phyloP scores from a whole-genome alignment of 2,888 invertebrate species.

The Malachius bipustulatus region DNA sequence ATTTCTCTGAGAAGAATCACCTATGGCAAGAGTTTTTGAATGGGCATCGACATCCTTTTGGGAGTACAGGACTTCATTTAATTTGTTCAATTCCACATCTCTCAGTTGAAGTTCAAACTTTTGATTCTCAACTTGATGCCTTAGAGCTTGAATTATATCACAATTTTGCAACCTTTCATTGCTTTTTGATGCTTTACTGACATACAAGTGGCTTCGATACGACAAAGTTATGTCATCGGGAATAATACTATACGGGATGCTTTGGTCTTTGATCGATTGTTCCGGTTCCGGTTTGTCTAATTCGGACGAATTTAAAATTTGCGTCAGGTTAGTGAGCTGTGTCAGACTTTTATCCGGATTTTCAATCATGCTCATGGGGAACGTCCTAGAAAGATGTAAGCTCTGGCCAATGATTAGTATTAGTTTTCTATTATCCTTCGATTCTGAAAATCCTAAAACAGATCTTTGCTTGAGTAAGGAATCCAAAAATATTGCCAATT shows the following conservation, averaged over 20 bases:
- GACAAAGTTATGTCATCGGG: slow-evolving; percentile 30
- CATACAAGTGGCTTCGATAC: slow-evolving; percentile 29
- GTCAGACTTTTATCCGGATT: slow-evolving; percentile 39
- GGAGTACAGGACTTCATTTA: slow-evolving; percentile 17
- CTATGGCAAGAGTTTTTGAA: neutral
- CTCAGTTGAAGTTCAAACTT: slow-evolving; percentile 32
- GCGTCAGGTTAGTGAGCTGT: slow-evolving; percentile 39
- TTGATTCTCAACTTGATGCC: slow-evolving; percentile 33
- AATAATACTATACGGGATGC: slow-evolving; percentile 25
- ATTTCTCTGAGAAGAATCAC: neutral
- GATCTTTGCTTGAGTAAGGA: slow-evolving; percentile 50
- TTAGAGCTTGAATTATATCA: slow-evolving; percentile 28
- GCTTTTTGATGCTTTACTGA: slow-evolving; percentile 13
- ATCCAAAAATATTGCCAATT: slow-evolving; percentile 52
- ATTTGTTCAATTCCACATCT: slow-evolving; percentile 30
- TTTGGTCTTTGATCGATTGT: slow-evolving; percentile 16
- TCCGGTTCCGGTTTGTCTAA: slow-evolving; percentile 22
- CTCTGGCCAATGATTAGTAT: slow-evolving; percentile 44
- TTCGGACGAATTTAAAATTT: slow-evolving; percentile 32
- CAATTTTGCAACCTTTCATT: slow-evolving; percentile 7
- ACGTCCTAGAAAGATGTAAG: slow-evolving; percentile 41
- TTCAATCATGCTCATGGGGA: slow-evolving; percentile 36
- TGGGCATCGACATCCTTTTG: no score
- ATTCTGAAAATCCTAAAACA: slow-evolving; percentile 42
- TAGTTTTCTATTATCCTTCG: slow-evolving; percentile 40